Conservation (phyloP, 2,888 invertebrate species). For the Pediacus dermestoides region DNA sequence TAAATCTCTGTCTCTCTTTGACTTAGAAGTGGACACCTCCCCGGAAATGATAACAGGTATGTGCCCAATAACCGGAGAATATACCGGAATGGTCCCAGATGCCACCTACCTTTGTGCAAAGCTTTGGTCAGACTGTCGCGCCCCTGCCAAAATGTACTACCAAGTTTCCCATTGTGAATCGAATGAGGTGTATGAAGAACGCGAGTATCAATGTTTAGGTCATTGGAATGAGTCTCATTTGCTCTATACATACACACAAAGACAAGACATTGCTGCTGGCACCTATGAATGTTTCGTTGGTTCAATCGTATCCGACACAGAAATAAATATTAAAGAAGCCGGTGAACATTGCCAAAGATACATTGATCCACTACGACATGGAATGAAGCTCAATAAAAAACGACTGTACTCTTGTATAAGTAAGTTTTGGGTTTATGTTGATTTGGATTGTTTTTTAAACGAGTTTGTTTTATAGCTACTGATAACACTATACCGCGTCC, state of each 20-base stretch:
- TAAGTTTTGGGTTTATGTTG: constrained; percentile 9
- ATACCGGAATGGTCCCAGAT: constrained; percentile 62
- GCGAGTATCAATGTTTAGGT: constrained; percentile 63
- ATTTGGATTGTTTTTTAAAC: neutral
- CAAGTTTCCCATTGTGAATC: constrained; percentile 60
- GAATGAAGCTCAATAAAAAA: constrained; percentile 59
- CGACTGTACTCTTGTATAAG: constrained; percentile 41
- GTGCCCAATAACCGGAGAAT: constrained; percentile 66
- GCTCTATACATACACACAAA: constrained; percentile 63
- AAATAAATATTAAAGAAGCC: constrained; percentile 64
- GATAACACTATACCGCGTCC: neutral
- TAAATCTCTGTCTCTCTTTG: too few relatives aligned
- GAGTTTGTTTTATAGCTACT: too few relatives aligned
- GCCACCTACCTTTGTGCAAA: constrained; percentile 59
- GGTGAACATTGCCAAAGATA: constrained; percentile 62
- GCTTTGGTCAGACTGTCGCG: constrained; percentile 62
- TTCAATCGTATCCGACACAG: constrained; percentile 55
- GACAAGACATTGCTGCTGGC: constrained; percentile 56
- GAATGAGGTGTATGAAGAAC: constrained; percentile 60
- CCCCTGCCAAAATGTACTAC: constrained; percentile 64
- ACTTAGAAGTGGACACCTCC: constrained; percentile 27
- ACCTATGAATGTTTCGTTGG: constrained; percentile 67
- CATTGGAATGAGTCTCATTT: constrained; percentile 63
- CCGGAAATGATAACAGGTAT: constrained; percentile 32
- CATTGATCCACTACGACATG: constrained; percentile 57